A percentile compares a stretch with the other conserved stretches of the same genome.
phyloP scores from a whole-genome alignment of 2,113 vertebrate genomes.

The Tringa solitaria region DNA sequence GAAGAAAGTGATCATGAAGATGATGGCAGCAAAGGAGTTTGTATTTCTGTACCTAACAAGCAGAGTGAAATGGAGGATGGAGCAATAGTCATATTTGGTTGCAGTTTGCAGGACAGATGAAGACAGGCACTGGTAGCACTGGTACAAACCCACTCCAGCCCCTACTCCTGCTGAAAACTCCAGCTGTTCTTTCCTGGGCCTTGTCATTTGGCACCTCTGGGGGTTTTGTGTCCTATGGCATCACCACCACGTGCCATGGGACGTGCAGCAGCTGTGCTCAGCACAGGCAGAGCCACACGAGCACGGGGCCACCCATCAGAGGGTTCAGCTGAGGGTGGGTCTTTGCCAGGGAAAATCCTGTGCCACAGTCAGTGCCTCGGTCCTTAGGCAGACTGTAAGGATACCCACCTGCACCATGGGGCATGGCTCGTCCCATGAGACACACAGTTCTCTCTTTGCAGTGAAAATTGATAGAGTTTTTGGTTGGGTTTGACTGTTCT shows the following conservation, averaged over 20 bases:
- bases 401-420: not conserved
- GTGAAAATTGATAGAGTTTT: not conserved
- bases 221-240: not conserved
- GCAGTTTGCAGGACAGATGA: not conserved
- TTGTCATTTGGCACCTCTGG: not conserved
- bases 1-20: slow-evolving; percentile 24
- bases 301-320: not conserved
- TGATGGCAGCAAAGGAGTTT: not conserved
- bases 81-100: not conserved
- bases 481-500: not conserved
- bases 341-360: not conserved
- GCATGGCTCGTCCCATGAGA: not conserved
- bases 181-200: not conserved
- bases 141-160: not conserved
- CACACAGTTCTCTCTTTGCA: not conserved
- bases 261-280: not conserved
- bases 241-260: not conserved
- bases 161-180: not conserved
- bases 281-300: accelerated
- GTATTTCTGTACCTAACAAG: not conserved
- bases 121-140: not conserved
- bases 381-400: not conserved
- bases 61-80: not conserved
- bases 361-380: not conserved
- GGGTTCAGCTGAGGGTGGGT: not conserved